Conservation (phyloP, 2,797 vertebrate species). For the Pachyuromys duprasi region DNA sequence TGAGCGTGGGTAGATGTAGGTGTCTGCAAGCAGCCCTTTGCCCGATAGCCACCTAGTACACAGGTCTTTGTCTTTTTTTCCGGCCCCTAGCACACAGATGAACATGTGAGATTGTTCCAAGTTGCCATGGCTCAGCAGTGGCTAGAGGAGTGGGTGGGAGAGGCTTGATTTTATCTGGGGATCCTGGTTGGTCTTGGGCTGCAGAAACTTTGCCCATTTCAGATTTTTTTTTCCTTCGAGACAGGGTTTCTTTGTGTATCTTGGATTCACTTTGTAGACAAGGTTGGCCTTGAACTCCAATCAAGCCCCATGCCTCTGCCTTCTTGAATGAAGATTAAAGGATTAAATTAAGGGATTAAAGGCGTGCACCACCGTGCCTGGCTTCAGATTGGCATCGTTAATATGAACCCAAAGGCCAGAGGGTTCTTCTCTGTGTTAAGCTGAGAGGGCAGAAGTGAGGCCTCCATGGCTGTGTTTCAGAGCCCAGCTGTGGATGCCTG, state of each 20-base stretch:
- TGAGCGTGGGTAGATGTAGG: not conserved
- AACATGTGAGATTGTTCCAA: not conserved
- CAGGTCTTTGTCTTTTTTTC: not conserved
- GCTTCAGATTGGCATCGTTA: not conserved
- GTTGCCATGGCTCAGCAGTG: not conserved
- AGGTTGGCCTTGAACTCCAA: too few species aligned
- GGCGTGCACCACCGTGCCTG: too few species aligned
- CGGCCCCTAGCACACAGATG: not conserved
- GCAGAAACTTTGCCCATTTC: constrained; percentile 7
- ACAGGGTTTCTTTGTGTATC: too few species aligned
- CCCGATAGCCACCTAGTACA: too few species aligned
- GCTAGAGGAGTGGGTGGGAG: not conserved
- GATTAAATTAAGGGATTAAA: too few species aligned
- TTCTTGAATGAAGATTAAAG: too few species aligned
- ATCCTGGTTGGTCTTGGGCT: not conserved
- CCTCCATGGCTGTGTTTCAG: not conserved
- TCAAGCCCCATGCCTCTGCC: too few species aligned
- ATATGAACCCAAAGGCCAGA: not conserved
- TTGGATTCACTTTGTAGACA: too few species aligned
- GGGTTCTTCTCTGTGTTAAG: not conserved
- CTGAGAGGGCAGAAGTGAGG: not conserved
- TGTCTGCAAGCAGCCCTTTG: not conserved
- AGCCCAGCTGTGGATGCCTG: not conserved
- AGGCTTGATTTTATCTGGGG: not conserved
- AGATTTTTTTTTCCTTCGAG: not conserved